Evolutionary conservation across 2,113 vertebrate species (phyloP).

Genomic region (Microcebus murinus): DNA sequence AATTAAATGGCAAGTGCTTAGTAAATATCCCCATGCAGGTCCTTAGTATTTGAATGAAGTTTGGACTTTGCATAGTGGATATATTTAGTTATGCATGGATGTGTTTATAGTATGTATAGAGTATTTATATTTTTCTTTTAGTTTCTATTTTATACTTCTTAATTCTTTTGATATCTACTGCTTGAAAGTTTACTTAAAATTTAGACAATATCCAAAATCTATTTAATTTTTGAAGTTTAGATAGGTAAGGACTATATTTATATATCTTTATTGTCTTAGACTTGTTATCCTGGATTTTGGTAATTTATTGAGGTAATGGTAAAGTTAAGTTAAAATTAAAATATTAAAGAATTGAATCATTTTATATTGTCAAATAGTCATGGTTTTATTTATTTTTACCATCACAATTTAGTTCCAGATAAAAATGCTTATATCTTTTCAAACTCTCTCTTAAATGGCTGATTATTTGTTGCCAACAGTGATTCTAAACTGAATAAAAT

Average conservation of each 20-base stretch:
- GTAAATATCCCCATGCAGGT: not conserved
- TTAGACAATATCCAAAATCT: not conserved
- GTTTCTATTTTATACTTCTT: not conserved
- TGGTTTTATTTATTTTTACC: not conserved
- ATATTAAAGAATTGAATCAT: not conserved
- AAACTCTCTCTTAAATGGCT: not conserved
- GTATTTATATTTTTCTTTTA: not conserved
- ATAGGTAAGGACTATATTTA: not conserved
- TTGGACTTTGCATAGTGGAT: not conserved
- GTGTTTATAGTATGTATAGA: not conserved
- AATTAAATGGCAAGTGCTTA: not conserved
- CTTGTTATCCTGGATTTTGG: not conserved
- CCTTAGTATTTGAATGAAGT: not conserved
- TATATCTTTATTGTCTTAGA: not conserved
- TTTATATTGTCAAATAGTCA: not conserved
- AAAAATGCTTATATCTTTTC: not conserved
- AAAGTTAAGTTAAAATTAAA: not conserved
- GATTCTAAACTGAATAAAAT: not conserved
- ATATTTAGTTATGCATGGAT: not conserved
- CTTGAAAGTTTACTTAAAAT: not conserved
- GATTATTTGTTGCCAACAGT: not conserved
- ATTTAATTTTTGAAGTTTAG: not conserved
- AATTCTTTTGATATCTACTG: not conserved
- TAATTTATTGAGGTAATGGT: not conserved
- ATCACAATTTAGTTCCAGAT: not conserved